Evolutionary conservation across 1,140 invertebrate species (phyloP), one percentile per base, ranked within the genome.

Genomic region (Drosophila funebris): DNA sequence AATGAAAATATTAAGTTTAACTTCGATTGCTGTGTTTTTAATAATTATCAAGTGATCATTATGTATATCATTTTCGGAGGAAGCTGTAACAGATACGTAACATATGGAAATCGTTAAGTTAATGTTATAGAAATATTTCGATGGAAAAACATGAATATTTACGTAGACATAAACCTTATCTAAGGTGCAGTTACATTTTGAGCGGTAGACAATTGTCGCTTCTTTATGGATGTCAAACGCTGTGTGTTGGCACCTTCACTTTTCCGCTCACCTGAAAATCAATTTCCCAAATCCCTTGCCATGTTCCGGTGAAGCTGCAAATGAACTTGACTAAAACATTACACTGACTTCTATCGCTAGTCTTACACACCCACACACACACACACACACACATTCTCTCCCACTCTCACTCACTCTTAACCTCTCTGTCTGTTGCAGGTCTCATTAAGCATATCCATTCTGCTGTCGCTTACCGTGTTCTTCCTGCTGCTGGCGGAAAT

Each of bases 391-490:
- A n/a, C 54, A 36, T 3, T 37, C 50, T 43, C 36, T 41, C 43
- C 22, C 29, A 33, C 36, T 31, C 27, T 14, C 33, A 67, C 13
- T 11, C 37, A 22, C 39, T 18, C 16, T 9, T 41, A 14, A 2
- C n/a, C 5, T 68, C 54, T 70, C 41, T 64, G 52, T 46, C 71
- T 76, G 39, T 58, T 63, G 46, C 92, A 97, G 96, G 96, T 98
- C 92, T 98, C 97, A 91, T 94, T 99, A 79, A 99, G 98, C 89
- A 99, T 99, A 93, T 99, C 98, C 82, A 99, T 99, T 93, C 94
- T 99, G 90, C 96, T 99, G 91, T 99, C 98, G 78, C 95, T 99
- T 90, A 99, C 98, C 93, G 98, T 99, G 94, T 99, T 99, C 95
- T 99, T 99, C 95, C 94, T 99, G 88, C 95, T 99, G 92, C 93